These are phyloP conservation scores for Cerceris rybyensis DNA, from an alignment of 2,888 invertebrate species.

Conservation along the genomic window DNA sequence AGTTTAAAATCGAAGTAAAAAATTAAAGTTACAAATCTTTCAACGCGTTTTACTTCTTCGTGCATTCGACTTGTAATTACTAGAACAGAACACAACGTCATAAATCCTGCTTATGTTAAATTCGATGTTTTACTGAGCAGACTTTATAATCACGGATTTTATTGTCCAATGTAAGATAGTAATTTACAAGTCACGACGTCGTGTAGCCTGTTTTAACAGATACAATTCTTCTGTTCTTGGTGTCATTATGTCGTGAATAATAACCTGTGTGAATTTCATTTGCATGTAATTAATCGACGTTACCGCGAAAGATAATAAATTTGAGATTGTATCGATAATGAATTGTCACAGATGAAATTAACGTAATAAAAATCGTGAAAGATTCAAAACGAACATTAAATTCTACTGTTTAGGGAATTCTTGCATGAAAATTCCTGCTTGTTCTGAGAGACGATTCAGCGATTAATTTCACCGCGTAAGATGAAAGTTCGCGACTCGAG, in stretches of 20 bases:
- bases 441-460: conserved; percentile 22
- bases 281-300: background rate
- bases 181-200: conserved; percentile 24
- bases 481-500: conserved; percentile 38
- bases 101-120: background rate
- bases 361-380: background rate
- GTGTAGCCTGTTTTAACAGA: background rate
- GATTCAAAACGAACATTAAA: background rate
- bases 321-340: background rate
- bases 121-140: conserved; percentile 12
- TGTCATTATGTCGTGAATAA: background rate
- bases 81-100: background rate
- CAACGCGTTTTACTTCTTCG: too few species aligned
- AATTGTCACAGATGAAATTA: background rate
- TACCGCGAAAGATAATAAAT: background rate
- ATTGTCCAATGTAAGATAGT: background rate
- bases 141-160: conserved; percentile 17
- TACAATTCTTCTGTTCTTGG: background rate
- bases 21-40: too few species aligned
- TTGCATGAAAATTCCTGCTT: background rate
- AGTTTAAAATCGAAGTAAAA: too few species aligned
- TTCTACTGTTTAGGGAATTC: background rate
- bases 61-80: background rate
- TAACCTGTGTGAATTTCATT: background rate
- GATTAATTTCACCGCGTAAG: conserved; percentile 46